Conservation (phyloP, 2,113 vertebrate species). For the Heterotilapia buettikoferi region DNA sequence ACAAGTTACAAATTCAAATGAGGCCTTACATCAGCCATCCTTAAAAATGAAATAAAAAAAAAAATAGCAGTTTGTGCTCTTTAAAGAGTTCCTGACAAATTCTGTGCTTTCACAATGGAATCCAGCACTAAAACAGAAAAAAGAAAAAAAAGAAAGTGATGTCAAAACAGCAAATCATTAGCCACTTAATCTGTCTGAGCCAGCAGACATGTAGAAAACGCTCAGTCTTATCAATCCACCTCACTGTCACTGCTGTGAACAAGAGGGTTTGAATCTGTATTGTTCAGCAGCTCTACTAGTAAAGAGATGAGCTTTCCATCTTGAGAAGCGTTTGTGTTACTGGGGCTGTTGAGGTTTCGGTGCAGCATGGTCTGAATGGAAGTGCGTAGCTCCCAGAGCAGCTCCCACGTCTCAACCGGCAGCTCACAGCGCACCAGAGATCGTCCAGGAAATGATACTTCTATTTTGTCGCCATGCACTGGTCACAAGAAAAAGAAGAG, state of each 20-base stretch:
- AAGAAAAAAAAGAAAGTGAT: not conserved
- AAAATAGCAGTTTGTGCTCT: not conserved
- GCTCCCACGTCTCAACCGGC: conserved; percentile 74
- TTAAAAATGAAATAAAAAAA: not conserved
- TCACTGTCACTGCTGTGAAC: conserved; percentile 27
- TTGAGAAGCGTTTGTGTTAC: conserved; percentile 53
- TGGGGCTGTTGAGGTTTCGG: conserved; percentile 76
- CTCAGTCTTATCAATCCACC: conserved; percentile 29
- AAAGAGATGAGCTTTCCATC: conserved; percentile 82
- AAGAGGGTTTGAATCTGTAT: conserved; percentile 19
- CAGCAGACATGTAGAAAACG: not conserved
- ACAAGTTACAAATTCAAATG: not conserved
- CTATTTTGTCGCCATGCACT: conserved; percentile 79
- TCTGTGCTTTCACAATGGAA: not conserved
- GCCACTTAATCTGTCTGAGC: not conserved
- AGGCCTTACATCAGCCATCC: not conserved
- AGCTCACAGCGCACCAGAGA: conserved; percentile 84
- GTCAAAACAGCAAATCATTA: not conserved
- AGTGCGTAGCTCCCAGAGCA: conserved; percentile 84
- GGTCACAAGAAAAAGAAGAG: not conserved
- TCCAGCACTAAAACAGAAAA: not conserved
- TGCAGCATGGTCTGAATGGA: conserved; percentile 88
- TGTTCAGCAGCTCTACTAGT: conserved; percentile 84
- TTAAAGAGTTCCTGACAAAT: not conserved
- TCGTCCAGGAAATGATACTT: conserved; percentile 78